phyloP scores from a whole-genome alignment of 1,140 invertebrate genomes.

The Delia radicum region DNA sequence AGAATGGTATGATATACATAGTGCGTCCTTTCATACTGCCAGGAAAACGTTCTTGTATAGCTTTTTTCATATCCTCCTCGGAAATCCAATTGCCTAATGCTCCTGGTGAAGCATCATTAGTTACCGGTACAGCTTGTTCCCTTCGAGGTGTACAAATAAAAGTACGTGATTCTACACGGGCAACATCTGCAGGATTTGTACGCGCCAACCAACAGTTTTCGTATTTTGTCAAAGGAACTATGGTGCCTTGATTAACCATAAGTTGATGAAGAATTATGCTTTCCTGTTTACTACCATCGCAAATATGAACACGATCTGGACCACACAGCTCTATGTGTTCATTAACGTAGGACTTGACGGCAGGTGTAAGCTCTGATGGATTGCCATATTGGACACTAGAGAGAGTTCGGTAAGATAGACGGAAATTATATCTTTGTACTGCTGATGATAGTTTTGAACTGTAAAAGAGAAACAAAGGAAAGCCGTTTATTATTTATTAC shows the following conservation, averaged over 20 bases:
- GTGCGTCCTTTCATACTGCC: slow-evolving; percentile 88
- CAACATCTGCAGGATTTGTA: slow-evolving; percentile 92
- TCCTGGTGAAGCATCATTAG: slow-evolving; percentile 67
- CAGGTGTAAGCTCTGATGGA: slow-evolving; percentile 48
- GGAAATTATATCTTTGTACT: not conserved
- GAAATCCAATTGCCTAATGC: slow-evolving; percentile 89
- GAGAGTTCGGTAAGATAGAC: slow-evolving; percentile 24
- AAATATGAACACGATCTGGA: slow-evolving; percentile 77
- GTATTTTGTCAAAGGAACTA: slow-evolving; percentile 76
- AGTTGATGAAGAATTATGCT: slow-evolving; percentile 65
- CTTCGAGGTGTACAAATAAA: slow-evolving; percentile 80
- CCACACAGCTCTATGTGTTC: slow-evolving; percentile 69
- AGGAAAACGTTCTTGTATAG: slow-evolving; percentile 78
- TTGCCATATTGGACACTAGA: slow-evolving; percentile 38
- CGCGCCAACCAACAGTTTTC: slow-evolving; percentile 85
- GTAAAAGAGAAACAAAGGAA: not conserved
- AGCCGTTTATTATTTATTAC: not conserved
- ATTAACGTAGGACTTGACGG: slow-evolving; percentile 65
- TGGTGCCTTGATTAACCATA: slow-evolving; percentile 67
- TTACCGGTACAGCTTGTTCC: slow-evolving; percentile 73
- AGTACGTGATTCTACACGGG: slow-evolving; percentile 87
- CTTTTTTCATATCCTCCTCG: slow-evolving; percentile 72
- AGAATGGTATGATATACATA: slow-evolving; percentile 95
- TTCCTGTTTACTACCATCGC: slow-evolving; percentile 78
- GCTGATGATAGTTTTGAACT: not conserved